Percentiles rank a stretch among this genome's conserved stretches.
Evolutionary conservation across 2,888 invertebrate genomes (phyloP).

Genomic region (Ashinkailepas kermadecensis): DNA sequence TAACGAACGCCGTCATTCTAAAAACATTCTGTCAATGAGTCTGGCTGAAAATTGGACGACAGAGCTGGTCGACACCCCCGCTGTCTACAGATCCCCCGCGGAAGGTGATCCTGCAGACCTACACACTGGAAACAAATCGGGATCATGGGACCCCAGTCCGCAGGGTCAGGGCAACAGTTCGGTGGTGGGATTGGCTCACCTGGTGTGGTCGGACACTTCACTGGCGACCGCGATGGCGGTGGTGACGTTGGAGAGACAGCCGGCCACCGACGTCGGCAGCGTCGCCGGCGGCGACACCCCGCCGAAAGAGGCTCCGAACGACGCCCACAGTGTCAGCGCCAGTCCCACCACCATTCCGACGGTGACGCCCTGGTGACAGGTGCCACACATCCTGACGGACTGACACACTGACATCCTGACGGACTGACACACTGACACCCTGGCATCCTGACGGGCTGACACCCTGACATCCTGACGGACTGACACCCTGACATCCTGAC

Average conservation of each 20-base stretch:
- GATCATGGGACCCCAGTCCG: neutral
- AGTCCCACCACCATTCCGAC: slow-evolving; percentile 69
- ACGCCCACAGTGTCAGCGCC: slow-evolving; percentile 64
- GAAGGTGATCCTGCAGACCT: neutral
- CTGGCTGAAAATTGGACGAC: too few relatives aligned
- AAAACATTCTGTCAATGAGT: too few relatives aligned
- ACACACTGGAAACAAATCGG: neutral
- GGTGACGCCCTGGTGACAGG: slow-evolving; percentile 55
- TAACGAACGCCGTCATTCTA: too few relatives aligned
- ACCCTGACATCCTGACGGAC: neutral
- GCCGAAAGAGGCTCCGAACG: slow-evolving; percentile 55
- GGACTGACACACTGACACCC: neutral
- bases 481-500: too few relatives aligned
- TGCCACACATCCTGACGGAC: neutral
- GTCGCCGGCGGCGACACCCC: slow-evolving; percentile 49
- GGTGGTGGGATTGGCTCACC: neutral
- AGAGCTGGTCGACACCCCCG: too few relatives aligned
- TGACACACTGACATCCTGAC: neutral
- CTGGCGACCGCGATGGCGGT: slow-evolving; percentile 38
- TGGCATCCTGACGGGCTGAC: too few relatives aligned
- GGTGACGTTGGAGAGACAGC: slow-evolving; percentile 49
- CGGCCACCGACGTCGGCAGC: slow-evolving; percentile 56
- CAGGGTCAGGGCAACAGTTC: neutral
- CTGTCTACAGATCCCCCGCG: too few relatives aligned
- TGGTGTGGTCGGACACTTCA: neutral